Percentiles rank a stretch among this genome's conserved stretches.
These are phyloP conservation scores for Haliaeetus albicilla DNA, from an alignment of 2,797 vertebrate genomes.

Conservation along the genomic window DNA sequence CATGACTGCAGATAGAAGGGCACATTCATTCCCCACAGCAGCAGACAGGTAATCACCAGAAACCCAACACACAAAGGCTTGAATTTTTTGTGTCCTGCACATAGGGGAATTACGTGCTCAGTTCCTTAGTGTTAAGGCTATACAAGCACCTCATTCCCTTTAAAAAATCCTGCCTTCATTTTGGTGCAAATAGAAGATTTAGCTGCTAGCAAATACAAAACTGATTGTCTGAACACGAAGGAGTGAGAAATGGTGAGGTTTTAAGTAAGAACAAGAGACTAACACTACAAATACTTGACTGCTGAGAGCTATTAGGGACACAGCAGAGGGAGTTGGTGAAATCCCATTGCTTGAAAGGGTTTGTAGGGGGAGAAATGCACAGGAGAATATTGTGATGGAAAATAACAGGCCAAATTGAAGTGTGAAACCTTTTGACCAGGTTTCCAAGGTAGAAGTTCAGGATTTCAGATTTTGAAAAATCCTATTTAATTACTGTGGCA, in stretches of 20 bases:
- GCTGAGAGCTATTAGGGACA: neutral
- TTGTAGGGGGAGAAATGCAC: neutral
- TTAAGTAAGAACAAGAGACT: neutral
- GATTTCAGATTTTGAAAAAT: neutral
- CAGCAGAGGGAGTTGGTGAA: neutral
- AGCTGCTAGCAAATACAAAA: neutral
- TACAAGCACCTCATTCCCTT: neutral
- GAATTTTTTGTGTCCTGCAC: neutral
- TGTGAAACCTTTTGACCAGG: neutral
- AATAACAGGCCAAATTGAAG: neutral
- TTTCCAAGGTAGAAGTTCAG: neutral
- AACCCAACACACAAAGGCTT: neutral
- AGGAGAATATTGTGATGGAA: neutral
- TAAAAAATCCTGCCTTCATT: neutral
- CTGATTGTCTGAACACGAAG: neutral
- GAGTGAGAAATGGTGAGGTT: neutral
- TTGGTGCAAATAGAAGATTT: neutral
- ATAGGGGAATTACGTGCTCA: fast-evolving
- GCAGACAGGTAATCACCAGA: neutral
- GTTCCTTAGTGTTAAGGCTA: neutral
- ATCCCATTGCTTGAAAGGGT: neutral
- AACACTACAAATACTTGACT: neutral
- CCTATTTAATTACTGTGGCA: neutral
- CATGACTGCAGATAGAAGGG: neutral
- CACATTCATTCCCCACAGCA: neutral